Base-by-base conservation (phyloP, 2,797 vertebrate genomes). In the Remorina albescens region DNA sequence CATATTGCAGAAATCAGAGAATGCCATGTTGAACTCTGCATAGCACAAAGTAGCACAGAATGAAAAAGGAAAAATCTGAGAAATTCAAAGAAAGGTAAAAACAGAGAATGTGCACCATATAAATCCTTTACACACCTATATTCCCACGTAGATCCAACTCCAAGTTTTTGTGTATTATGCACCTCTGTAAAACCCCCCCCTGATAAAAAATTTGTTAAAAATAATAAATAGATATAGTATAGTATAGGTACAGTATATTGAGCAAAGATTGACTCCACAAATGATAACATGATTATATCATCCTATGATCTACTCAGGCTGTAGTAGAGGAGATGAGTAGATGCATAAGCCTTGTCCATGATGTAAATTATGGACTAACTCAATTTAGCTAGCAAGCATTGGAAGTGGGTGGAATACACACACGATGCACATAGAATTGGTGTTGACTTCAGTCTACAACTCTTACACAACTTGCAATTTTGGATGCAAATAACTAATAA, bases 61-160 rank as follows among this genome's bases (percentile, higher is more conserved):
- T 32, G 57, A 62, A 58, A 77, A 84, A 66, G 74, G 78, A 84
- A 86, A 86, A 73, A 86, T 6, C 55, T 77, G 75, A 55, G 61
- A 78, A 88, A 73, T 1, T 32, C 68, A 73, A 67, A 82, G 62
- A 84, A 30, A 77, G 56, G 71, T 26, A 64, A 54, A 72, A 65
- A 76, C 55, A 66, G 37, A 57, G 26, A 68, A 63, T 28, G 69
- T 51, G 71, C 51, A 55, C 56, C n/a, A n/a, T n/a, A 71, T n/a
- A 73, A 41, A 44, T 60, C 32, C 37, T 67, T 37, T 47, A 64
- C 25, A 56, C 34, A 66, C 28, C n/a, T n/a, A 25, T 66, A 47
- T n/a, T 10, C 44, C n/a, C 44, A 21, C n/a, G 21, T 10, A n/a
- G 1, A 46, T n/a, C 44, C 9, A 3, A 21, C 44, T 9, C 44